Percentiles rank a stretch among this genome's conserved stretches.
Conservation (phyloP, 2,113 vertebrate species). For the Eudyptes chrysolophus region DNA sequence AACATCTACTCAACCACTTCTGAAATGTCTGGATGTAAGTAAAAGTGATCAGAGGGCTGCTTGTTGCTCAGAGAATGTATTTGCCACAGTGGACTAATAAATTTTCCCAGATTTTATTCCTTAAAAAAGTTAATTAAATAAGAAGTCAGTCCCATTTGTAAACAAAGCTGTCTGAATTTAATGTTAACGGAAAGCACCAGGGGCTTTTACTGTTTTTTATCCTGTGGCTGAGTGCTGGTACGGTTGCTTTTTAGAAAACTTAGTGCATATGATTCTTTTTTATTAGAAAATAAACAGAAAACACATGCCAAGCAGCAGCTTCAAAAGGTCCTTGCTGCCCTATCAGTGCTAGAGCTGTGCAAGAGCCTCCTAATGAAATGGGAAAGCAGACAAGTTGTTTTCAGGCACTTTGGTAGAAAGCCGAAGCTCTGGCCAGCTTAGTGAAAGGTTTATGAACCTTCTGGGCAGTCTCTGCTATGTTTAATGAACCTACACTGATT, state of each 20-base stretch:
- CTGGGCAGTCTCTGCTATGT: rapidly evolving
- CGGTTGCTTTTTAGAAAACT: constrained; percentile 13
- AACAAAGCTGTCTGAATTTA: constrained; percentile 22
- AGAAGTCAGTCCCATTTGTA: constrained; percentile 22
- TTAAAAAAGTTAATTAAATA: background rate
- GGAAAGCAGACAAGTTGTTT: background rate
- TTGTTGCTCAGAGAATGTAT: background rate
- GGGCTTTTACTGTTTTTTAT: background rate
- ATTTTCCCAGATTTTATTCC: constrained; percentile 4
- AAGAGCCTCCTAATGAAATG: background rate
- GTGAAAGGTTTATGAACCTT: constrained; percentile 35
- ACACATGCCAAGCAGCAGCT: constrained; percentile 1
- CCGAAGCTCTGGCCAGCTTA: background rate
- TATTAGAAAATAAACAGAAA: constrained; percentile 44
- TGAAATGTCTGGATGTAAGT: background rate
- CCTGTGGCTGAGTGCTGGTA: background rate
- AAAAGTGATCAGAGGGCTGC: background rate
- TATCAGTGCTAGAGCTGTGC: background rate
- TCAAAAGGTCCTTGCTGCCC: background rate
- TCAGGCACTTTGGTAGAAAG: background rate
- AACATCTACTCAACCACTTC: background rate
- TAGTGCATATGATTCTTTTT: background rate
- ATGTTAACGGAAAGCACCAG: background rate
- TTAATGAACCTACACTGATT: background rate
- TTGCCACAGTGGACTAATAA: constrained; percentile 11